These are phyloP conservation scores for Cotesia typhae DNA, from an alignment of 1,140 invertebrate species.

Conservation along the genomic window DNA sequence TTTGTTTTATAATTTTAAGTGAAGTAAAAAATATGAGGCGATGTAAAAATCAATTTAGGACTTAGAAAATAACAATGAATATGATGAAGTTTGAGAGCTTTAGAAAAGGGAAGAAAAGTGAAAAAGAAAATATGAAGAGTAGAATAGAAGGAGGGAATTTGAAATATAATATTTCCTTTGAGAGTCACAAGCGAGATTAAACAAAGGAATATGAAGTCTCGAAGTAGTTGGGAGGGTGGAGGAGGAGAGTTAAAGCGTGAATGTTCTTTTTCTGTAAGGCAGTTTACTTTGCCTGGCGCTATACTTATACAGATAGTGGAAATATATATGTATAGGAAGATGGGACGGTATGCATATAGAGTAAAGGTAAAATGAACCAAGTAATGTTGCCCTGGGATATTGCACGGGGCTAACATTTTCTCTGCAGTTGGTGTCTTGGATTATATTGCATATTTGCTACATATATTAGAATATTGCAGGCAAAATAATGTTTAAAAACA, in stretches of 20 bases:
- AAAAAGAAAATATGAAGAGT: background rate
- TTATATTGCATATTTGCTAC: background rate
- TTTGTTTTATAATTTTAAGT: no score
- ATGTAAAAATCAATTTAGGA: background rate
- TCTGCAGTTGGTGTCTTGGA: slow-evolving; percentile 5
- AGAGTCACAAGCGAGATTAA: slow-evolving; percentile 38
- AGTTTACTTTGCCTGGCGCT: slow-evolving; percentile 30
- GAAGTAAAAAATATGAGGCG: no score
- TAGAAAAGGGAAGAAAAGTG: slow-evolving; percentile 23
- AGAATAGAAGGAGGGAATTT: slow-evolving; percentile 22
- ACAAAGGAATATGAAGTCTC: slow-evolving; percentile 31
- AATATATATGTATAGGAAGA: slow-evolving; percentile 38
- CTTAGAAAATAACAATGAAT: slow-evolving; percentile 28
- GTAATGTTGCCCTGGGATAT: slow-evolving; percentile 44
- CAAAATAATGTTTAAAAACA: background rate
- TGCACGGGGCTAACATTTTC: slow-evolving; percentile 5
- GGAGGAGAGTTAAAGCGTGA: slow-evolving; percentile 2
- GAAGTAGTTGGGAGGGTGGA: slow-evolving; percentile 15
- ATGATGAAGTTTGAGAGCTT: slow-evolving; percentile 16
- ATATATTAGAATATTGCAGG: background rate
- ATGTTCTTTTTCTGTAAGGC: slow-evolving; percentile 14
- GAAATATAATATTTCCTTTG: slow-evolving; percentile 22
- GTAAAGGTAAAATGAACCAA: slow-evolving; percentile 62
- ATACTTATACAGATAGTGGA: slow-evolving; percentile 18
- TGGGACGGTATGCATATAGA: slow-evolving; percentile 62